A percentile compares a stretch with the other conserved stretches of the same genome.
These are phyloP conservation scores for Drosophila lacicola DNA, from an alignment of 2,888 invertebrate species.

Conservation along the genomic window DNA sequence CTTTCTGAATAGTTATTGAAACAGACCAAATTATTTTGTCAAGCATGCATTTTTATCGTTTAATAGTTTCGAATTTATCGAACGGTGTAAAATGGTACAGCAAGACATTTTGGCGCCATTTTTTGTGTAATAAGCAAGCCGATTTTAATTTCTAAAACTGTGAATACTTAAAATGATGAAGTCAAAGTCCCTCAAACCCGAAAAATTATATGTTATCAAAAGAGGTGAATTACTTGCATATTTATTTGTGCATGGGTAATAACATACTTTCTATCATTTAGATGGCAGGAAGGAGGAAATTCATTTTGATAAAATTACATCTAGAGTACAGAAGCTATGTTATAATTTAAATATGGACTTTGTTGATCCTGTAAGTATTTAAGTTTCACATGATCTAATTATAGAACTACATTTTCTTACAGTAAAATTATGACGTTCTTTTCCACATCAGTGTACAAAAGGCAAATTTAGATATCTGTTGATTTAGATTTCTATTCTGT, in stretches of 20 bases:
- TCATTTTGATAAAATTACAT: conserved; percentile 99
- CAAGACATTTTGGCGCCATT: conserved; percentile 44
- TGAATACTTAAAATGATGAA: conserved; percentile 39
- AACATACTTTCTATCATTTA: conserved; percentile 80
- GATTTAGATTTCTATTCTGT: too few species aligned
- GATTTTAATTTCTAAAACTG: neutral
- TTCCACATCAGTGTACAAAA: too few species aligned
- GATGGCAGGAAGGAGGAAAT: conserved; percentile 96
- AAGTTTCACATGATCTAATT: neutral
- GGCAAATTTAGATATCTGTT: too few species aligned
- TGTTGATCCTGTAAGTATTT: conserved; percentile 94
- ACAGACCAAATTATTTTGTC: neutral
- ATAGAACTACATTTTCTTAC: too few species aligned
- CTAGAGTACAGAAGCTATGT: conserved; percentile 96
- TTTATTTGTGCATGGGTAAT: too few species aligned
- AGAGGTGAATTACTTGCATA: conserved; percentile 82
- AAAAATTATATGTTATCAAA: conserved; percentile 85
- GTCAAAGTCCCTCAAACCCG: conserved; percentile 37
- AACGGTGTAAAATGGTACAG: neutral
- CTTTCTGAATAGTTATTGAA: neutral
- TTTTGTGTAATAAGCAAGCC: conserved; percentile 3
- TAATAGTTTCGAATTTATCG: conserved; percentile 27
- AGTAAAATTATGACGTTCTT: too few species aligned
- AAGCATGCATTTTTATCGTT: too few species aligned
- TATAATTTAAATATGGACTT: conserved; percentile 98